Evolutionary conservation across 2,797 vertebrate genomes (phyloP).

Genomic region (Sebastes steindachneri): DNA sequence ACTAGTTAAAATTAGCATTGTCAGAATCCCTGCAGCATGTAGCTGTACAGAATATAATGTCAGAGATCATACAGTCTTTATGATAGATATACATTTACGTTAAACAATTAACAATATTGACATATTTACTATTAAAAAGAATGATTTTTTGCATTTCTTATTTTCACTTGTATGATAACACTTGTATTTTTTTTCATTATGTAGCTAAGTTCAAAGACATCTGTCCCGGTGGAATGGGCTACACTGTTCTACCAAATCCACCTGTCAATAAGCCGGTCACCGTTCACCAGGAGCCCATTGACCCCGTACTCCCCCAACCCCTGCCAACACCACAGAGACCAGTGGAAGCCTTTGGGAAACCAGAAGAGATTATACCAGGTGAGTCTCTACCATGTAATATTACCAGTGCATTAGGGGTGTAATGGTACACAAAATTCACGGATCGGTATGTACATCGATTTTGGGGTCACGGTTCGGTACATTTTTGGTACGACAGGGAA

Average conservation of each 20-base stretch:
- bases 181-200: slow-evolving; percentile 22
- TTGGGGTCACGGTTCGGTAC: no score
- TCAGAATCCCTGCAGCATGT: background rate
- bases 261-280: slow-evolving; percentile 65
- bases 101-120: background rate
- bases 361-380: slow-evolving; percentile 89
- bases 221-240: slow-evolving; percentile 99
- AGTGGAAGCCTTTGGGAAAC: slow-evolving; percentile 90
- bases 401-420: background rate
- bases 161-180: background rate
- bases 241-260: slow-evolving; percentile 88
- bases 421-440: no score
- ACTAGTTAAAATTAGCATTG: background rate
- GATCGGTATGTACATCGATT: no score
- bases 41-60: background rate
- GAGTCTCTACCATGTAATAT: slow-evolving; percentile 50
- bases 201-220: slow-evolving; percentile 98
- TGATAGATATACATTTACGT: background rate
- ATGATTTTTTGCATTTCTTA: background rate
- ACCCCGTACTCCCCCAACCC: slow-evolving; percentile 86
- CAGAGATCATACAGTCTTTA: background rate
- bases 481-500: no score
- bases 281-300: slow-evolving; percentile 83
- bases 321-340: slow-evolving; percentile 91
- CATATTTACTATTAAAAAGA: background rate